Evolutionary conservation across 2,888 invertebrate species (phyloP).

Genomic region (Euzophera pinguis): DNA sequence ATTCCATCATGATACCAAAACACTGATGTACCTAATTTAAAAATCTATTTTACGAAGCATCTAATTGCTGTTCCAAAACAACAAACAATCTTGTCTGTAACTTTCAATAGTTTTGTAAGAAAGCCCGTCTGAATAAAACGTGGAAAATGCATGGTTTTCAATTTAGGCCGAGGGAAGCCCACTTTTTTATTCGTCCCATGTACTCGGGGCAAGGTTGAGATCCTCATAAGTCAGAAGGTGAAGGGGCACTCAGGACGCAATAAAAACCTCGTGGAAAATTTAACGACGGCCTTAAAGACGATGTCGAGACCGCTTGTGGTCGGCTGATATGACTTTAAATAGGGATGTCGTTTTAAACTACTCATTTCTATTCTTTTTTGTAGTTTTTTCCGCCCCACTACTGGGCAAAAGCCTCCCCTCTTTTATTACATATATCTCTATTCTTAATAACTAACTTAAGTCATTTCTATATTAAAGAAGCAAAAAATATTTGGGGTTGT

Average conservation of each 20-base stretch:
- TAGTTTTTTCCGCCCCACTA: too few relatives aligned
- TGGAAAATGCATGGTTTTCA: conserved; percentile 10
- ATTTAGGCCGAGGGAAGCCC: not conserved
- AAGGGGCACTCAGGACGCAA: conserved; percentile 10
- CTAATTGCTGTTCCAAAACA: not conserved
- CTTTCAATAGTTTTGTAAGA: not conserved
- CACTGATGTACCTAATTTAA: too few relatives aligned
- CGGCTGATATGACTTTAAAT: conserved; percentile 6
- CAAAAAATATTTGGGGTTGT: too few relatives aligned
- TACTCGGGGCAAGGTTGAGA: conserved; percentile 4
- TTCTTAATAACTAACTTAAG: too few relatives aligned
- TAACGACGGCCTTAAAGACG: conserved; percentile 8
- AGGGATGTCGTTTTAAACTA: not conserved
- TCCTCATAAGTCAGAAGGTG: conserved; percentile 13
- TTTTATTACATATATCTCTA: too few relatives aligned
- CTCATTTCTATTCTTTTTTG: too few relatives aligned
- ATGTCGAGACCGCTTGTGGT: not conserved
- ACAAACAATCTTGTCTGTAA: not conserved
- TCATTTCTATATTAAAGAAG: too few relatives aligned
- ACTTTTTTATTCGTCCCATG: conserved; percentile 6
- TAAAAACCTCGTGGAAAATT: conserved; percentile 12
- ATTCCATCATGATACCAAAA: too few relatives aligned
- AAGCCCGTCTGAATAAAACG: not conserved
- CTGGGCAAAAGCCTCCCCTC: too few relatives aligned
- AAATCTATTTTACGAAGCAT: not conserved